Base-by-base conservation (phyloP, 1,140 invertebrate genomes). In the Drosophila athabasca region DNA sequence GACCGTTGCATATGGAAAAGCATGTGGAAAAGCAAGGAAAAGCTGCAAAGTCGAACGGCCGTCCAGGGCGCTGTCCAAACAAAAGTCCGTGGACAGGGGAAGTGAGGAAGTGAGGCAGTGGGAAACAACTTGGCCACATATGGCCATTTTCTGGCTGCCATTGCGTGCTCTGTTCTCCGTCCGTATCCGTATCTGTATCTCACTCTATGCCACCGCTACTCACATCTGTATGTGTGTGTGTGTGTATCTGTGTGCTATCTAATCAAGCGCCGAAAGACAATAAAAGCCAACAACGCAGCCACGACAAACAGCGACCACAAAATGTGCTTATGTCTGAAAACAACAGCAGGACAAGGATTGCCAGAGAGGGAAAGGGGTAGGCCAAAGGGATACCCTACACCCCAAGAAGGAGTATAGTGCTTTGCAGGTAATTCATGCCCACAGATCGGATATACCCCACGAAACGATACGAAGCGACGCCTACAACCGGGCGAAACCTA, bases 221-320 rank as follows among this genome's bases (percentile, higher is more conserved):
- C 17, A 19, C 17, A 19, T 19, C 0, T 67, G 53, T 24, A 50
- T 17, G 24, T 43, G 46, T 50, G 49, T 49, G 39, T 29, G 39
- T 31, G 41, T 54, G 45, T 60, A 57, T 58, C 29, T 9, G 44
- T 61, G 31, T 65, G 76, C 79, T 87, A 87, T 87, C 83, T 87
- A 87, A 87, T 88, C 83, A 88, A 89, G 84, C 79, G 72, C 68
- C 73, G 84, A 89, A 88, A 88, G 83, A 88, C 83, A 88, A 88
- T 88, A 88, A 88, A 88, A 88, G 75, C 82, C 67, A 87, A 72
- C 82, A 87, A 77, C 79, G 73, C 65, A 79, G 60, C 79, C 62
- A 88, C 83, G 76, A 87, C 83, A 87, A 87, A 87, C 78, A 87
- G 74, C 74, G 79, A 87, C 83, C 83, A 82, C 83, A 87, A 85